These are phyloP conservation scores for Caenorhabditis macrosperma DNA, from an alignment of 2,888 invertebrate genomes.

Conservation along the genomic window DNA sequence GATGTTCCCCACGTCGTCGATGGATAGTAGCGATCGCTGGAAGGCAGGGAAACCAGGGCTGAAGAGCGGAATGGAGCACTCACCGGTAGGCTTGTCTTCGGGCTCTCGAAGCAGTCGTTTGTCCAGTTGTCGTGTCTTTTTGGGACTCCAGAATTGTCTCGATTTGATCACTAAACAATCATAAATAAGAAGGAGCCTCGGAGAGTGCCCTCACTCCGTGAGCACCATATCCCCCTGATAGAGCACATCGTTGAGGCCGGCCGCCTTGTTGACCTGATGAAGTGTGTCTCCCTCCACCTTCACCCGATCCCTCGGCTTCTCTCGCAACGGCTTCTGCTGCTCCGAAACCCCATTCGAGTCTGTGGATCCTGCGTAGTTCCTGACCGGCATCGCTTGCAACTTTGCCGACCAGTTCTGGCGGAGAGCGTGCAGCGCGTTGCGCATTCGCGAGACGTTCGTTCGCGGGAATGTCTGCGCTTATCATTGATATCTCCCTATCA, in stretches of 20 bases:
- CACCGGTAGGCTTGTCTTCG: slow-evolving; percentile 56
- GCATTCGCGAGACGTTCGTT: slow-evolving; percentile 38
- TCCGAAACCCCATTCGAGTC: not conserved
- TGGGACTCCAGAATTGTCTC: slow-evolving; percentile 45
- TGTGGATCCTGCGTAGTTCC: not conserved
- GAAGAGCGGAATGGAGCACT: not conserved
- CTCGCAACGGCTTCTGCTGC: slow-evolving; percentile 33
- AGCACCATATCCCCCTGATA: slow-evolving; percentile 72
- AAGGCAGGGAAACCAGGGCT: too few relatives aligned
- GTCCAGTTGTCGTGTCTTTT: slow-evolving; percentile 23
- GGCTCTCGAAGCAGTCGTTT: not conserved
- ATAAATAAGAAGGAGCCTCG: not conserved
- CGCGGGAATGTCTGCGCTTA: slow-evolving; percentile 47
- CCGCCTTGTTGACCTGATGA: slow-evolving; percentile 61
- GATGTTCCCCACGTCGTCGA: slow-evolving; percentile 65
- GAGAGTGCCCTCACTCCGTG: slow-evolving; percentile 51
- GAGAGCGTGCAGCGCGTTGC: slow-evolving; percentile 25
- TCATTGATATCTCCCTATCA: too few relatives aligned
- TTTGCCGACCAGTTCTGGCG: slow-evolving; percentile 52
- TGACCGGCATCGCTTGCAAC: slow-evolving; percentile 50
- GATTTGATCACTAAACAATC: slow-evolving; percentile 40
- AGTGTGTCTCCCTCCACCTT: slow-evolving; percentile 56
- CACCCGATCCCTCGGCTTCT: slow-evolving; percentile 53
- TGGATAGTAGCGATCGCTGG: slow-evolving; percentile 64
- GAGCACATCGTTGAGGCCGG: slow-evolving; percentile 61